Base-by-base conservation (phyloP, 2,888 invertebrate genomes). In the Carabus problematicus region DNA sequence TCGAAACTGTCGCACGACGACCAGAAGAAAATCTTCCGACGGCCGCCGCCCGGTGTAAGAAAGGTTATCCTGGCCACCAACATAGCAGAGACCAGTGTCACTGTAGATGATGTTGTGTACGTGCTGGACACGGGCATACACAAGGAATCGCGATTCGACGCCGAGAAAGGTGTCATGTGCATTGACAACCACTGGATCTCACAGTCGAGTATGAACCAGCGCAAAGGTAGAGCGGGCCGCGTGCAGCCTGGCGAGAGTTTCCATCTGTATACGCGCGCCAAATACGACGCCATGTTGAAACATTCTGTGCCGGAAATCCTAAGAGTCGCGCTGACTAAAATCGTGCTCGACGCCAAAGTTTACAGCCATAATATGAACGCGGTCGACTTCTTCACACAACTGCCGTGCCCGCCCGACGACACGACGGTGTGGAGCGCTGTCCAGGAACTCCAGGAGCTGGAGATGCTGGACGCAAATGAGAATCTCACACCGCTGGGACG, bases 61-160 rank as follows among this genome's bases (percentile, higher is more conserved):
- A 91, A 91, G 79, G 84, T 91, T 70, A 89, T 92, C 16, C 79
- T 92, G 9, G 84, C 91, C 0, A 91, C 91, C 0, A 90, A 91
- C 75, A 87, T 91, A 49, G 85, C 90, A 0, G 88, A 92, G 76
- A 91, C 90, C 0, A 89, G 91, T 0, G 85, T 92, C n/a, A 92
- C 91, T 0, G 86, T 92, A 70, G 85, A 87, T 0, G 91, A 91
- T 75, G 88, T 90, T 0, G 85, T 86, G 0, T 87, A 89, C 74
- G 91, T 91, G 0, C 77, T 91, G 6, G 91, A 91, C 75, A 83
- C 85, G 0, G 90, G 89, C 0, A 84, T 85, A 1, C 87, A 87
- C 29, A 89, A 87, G 75, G 86, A 88, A 76, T 81, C 85, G 49
- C 79, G 83, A 43, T 84, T 87, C 72, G 84, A 84, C 71, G 80